Evolutionary conservation across 1,140 invertebrate genomes (phyloP).

Genomic region (Heliothis virescens): DNA sequence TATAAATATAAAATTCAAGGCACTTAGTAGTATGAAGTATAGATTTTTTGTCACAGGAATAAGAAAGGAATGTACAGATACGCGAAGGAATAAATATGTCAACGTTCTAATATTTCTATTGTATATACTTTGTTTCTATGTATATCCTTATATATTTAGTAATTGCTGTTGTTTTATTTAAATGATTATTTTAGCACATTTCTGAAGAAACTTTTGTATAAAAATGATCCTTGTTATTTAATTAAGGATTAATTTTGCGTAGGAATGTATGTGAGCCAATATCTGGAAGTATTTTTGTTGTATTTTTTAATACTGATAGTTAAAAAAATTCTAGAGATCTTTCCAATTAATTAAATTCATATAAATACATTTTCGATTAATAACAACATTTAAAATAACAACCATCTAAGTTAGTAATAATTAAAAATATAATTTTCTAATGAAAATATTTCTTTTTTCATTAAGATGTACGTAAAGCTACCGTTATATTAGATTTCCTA

Average conservation of each 20-base stretch:
- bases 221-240: background rate
- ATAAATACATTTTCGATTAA: slow-evolving; percentile 7
- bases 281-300: background rate
- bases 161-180: background rate
- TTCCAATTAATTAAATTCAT: slow-evolving; percentile 1
- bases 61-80: slow-evolving; percentile 33
- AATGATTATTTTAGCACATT: background rate
- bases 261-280: slow-evolving; percentile 1
- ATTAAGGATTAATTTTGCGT: background rate
- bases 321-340: slow-evolving; percentile 5
- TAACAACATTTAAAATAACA: slow-evolving; percentile 17
- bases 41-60: background rate
- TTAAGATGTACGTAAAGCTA: background rate
- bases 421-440: background rate
- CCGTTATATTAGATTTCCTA: background rate
- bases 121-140: background rate
- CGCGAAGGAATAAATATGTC: slow-evolving; percentile 27
- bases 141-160: background rate
- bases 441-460: background rate
- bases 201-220: background rate
- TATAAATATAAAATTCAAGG: slow-evolving; percentile 12
- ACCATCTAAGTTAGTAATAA: slow-evolving; percentile 20
- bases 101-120: background rate
- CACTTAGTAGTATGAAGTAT: background rate
- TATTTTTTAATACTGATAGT: slow-evolving; percentile 19